Evolutionary conservation across 2,113 vertebrate species (phyloP).

Genomic region (Mesitornis unicolor): DNA sequence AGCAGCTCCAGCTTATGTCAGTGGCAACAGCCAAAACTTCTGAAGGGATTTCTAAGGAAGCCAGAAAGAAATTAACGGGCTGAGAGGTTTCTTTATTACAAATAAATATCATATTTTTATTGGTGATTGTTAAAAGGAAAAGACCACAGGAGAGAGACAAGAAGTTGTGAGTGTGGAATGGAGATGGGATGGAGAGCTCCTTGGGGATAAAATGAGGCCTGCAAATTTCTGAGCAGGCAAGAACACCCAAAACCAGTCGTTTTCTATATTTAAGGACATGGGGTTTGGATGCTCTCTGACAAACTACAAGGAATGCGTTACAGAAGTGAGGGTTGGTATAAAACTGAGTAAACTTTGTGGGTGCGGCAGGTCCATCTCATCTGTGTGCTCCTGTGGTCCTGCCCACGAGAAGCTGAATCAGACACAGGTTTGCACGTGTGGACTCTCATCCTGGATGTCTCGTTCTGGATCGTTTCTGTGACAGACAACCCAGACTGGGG

Average conservation of each 20-base stretch:
- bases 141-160: not conserved
- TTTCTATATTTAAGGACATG: not conserved
- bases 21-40: not conserved
- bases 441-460: not conserved
- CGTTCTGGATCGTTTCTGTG: not conserved
- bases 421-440: not conserved
- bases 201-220: not conserved
- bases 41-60: not conserved
- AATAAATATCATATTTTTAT: not conserved
- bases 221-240: not conserved
- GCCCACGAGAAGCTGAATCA: not conserved
- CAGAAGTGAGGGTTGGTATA: not conserved
- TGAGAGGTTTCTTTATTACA: not conserved
- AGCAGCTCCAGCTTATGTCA: not conserved
- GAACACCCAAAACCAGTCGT: not conserved
- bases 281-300: not conserved
- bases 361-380: not conserved
- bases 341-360: not conserved
- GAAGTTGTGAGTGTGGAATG: fast-evolving
- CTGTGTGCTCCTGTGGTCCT: not conserved
- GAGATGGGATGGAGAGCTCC: not conserved
- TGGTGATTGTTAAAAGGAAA: not conserved
- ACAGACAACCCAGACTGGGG: not conserved
- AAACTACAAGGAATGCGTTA: not conserved
- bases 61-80: not conserved